phyloP scores from a whole-genome alignment of 2,797 vertebrate genomes.

The Rousettus madagascariensis region DNA sequence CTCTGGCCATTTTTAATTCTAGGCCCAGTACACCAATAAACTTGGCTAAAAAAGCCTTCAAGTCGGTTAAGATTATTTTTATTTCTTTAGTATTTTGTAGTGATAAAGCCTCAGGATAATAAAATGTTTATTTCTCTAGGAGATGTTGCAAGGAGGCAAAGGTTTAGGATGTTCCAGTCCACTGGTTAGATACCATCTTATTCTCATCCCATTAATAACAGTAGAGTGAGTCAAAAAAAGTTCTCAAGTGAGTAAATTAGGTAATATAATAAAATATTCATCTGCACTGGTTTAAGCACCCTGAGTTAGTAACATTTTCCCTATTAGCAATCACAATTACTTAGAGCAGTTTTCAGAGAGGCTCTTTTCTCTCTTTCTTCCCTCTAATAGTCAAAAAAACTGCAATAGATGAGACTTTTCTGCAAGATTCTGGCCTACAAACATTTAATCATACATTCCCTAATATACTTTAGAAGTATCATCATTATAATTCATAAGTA shows the following conservation, averaged over 20 bases:
- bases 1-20: slow-evolving; percentile 7
- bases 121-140: not conserved
- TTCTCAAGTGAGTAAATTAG: not conserved
- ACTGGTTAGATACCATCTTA: not conserved
- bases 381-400: not conserved
- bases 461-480: not conserved
- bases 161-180: not conserved
- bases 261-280: not conserved
- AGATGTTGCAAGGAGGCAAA: not conserved
- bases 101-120: not conserved
- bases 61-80: not conserved
- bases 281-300: not conserved
- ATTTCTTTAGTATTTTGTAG: not conserved
- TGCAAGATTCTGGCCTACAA: not conserved
- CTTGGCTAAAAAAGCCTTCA: not conserved
- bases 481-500: not conserved
- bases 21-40: not conserved
- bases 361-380: not conserved
- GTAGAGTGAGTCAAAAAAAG: not conserved
- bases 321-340: not conserved
- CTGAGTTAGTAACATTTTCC: not conserved
- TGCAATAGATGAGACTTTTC: not conserved
- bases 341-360: not conserved
- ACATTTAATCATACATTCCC: not conserved
- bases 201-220: slow-evolving; percentile 9